phyloP scores from a whole-genome alignment of 1,140 invertebrate species.

The Heliconius himera region DNA sequence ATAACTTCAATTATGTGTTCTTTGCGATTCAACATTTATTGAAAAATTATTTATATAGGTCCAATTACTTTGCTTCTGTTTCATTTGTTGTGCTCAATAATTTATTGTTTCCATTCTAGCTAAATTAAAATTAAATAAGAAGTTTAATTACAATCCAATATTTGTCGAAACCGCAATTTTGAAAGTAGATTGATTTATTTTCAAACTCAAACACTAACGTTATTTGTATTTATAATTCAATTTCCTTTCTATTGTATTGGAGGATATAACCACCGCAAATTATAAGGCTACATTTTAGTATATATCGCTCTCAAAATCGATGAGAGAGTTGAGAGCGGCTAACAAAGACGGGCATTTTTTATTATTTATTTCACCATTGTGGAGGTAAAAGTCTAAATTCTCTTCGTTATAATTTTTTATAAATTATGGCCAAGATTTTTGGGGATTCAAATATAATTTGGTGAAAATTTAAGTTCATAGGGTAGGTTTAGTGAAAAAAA shows the following conservation, averaged over 20 bases:
- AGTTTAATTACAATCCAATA: slow-evolving; percentile 27
- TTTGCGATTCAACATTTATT: no score
- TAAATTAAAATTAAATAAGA: slow-evolving; percentile 3
- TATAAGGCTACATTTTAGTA: not conserved
- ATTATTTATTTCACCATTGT: no score
- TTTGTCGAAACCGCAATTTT: slow-evolving; percentile 33
- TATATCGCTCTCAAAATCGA: no score
- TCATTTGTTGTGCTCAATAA: not conserved
- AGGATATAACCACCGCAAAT: not conserved
- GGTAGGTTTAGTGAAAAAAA: no score
- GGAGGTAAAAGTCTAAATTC: no score
- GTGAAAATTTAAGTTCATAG: no score
- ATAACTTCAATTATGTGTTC: no score
- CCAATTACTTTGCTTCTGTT: not conserved
- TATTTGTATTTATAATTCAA: slow-evolving; percentile 33
- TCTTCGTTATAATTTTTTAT: no score
- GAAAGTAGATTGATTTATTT: slow-evolving; percentile 31
- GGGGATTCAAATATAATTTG: no score
- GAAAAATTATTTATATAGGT: not conserved
- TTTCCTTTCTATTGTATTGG: slow-evolving; percentile 26
- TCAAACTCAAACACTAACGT: slow-evolving; percentile 22
- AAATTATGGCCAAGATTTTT: no score
- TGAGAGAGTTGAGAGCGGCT: no score
- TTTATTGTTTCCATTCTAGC: not conserved
- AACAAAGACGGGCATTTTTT: no score